Base-by-base conservation (phyloP, 2,797 vertebrate genomes). In the Poeciliopsis gracilis region DNA sequence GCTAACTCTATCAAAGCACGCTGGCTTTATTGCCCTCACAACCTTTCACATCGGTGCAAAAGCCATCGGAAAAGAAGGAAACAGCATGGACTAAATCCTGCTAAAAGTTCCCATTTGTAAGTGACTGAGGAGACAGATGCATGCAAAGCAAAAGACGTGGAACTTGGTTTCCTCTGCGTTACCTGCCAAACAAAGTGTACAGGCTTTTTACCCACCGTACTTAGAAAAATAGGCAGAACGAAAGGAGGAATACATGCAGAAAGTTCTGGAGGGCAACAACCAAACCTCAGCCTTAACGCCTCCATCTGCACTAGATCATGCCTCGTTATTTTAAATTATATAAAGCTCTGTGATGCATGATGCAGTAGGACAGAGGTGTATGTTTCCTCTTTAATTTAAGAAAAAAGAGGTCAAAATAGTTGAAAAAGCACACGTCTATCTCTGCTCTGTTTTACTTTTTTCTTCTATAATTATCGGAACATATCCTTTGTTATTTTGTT, bases 11-110 rank as follows among this genome's bases (percentile, higher is more conserved):
- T 69, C 23, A 69, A 43, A 69, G 41, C 38, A n/a, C 38, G 38
- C 66, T 43, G 38, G 66, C 43, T 69, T 69, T 43, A 69, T 69
- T 69, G 66, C 11, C 10, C 23, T 43, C 66, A 43, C 66, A 69
- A n/a, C 66, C 38, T 69, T 69, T 43, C 38, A 69, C 23, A 69
- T 41, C 23, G 43, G 66, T 69, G 38, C 20, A 41, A 67, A 67
- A 36, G 20, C 63, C 36, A 41, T 25, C 20, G 41, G 38, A 43
- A 69, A 43, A 69, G 23, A 69, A 9, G 23, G 38, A 15, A 67
- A 41, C 30, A 38, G 63, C 18, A 66, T 36, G 12, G 36, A 33
- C 36, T 41, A 67, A 25, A 41, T 67, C 20, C 36, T 25, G 33
- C 36, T 1, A 69, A 43, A 69, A 43, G 38, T 25, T 25, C 10